Conservation (phyloP, 2,113 vertebrate species). For the Chionomys nivalis region DNA sequence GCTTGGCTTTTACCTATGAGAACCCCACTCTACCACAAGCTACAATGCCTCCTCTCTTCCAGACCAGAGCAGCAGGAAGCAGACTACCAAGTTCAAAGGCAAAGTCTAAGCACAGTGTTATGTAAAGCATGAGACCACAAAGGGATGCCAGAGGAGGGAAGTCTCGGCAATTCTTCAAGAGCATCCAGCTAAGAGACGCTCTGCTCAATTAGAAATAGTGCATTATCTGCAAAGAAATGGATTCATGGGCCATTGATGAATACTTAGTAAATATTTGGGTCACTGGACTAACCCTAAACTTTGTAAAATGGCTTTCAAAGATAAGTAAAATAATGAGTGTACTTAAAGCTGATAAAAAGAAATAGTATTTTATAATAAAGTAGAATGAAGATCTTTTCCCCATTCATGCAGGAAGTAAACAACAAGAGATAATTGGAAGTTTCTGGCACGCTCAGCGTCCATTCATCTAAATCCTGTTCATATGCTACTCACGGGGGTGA, state of each 20-base stretch:
- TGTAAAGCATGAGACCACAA: too few species aligned
- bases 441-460: not conserved
- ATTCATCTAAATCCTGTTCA: not conserved
- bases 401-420: not conserved
- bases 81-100: not conserved
- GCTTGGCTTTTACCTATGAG: not conserved
- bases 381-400: not conserved
- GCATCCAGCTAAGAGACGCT: not conserved
- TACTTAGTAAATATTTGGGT: not conserved
- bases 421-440: not conserved
- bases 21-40: not conserved
- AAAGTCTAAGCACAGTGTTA: not conserved
- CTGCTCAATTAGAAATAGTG: not conserved
- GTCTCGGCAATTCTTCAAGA: not conserved
- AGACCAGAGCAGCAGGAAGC: not conserved
- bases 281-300: not conserved
- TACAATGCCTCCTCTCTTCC: not conserved
- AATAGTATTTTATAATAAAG: not conserved
- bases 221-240: not conserved
- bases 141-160: not conserved
- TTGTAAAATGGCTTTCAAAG: not conserved
- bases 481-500: not conserved
- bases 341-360: not conserved
- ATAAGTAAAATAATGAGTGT: not conserved
- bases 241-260: not conserved